Base-by-base conservation (phyloP, 2,888 invertebrate genomes). In the Netelia virgata region DNA sequence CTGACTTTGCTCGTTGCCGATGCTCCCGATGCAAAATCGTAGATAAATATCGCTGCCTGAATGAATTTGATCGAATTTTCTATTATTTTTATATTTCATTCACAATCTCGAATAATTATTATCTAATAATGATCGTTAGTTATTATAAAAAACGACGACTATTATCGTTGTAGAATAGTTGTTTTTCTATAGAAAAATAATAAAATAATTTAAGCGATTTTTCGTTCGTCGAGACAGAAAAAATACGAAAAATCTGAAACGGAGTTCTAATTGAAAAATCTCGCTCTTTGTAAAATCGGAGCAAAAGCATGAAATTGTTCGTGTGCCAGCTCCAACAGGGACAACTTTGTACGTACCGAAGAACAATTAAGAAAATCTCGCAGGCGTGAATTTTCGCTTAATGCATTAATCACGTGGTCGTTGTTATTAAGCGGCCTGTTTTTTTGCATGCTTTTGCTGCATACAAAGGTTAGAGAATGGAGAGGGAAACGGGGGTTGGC, bases 21-120 rank as follows among this genome's bases (percentile, higher is more conserved):
- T 1, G 92, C 91, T 9, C 91, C 92, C 50, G 93, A 92, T 28
- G 93, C 90, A 73, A 93, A 93, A 79, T 93, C 93, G 88, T 93
- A 93, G 20, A 92, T 85, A 69, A 93, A 93, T 87, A 93, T 91
- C 6, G 89, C 93, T 20, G 92, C 90, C 93, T 93, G 84, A 1
- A 79, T 84, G 74, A 57, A 78, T 69, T 6, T 47, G n/a, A 50
- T 20, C n/a, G 63, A 82, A 47, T 59, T n/a, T 55, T 36, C 47
- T 1, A 68, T 59, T 50, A 20, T 47, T 72, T 63, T 74, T 28
- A 5, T 23, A 8, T 20, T 20, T 47, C 28, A 57, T 72, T 16
- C 5, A 18, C 6, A 43, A 57, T 16, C 11, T 36, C 36, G 36
- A 36, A 36, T 36, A 36, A 36, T 8, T 36, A 6, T 36, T 6